Percentiles rank a stretch among this genome's conserved stretches.
Conservation (phyloP, 1,140 invertebrate genomes). For the Oryctes rhinoceros region DNA sequence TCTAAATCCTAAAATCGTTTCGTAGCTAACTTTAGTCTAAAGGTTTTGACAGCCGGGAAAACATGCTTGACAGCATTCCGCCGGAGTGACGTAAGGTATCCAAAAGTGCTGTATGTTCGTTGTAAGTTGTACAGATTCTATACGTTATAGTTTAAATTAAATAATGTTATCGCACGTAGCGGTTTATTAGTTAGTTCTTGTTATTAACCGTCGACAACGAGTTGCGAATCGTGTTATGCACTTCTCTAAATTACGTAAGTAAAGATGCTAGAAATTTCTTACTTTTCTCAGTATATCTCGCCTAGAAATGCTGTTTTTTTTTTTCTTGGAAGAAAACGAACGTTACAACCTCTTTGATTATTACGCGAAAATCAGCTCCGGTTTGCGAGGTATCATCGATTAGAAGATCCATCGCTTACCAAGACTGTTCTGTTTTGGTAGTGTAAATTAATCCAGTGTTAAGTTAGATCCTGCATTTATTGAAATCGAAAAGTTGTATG, state of each 20-base stretch:
- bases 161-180: not conserved
- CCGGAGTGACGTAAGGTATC: conserved; percentile 25
- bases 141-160: conserved; percentile 1
- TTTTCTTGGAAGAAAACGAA: too few relatives aligned
- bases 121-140: not conserved
- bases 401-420: too few relatives aligned
- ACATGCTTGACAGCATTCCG: conserved; percentile 31
- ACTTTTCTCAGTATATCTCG: not conserved
- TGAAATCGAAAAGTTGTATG: too few relatives aligned
- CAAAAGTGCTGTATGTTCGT: not conserved
- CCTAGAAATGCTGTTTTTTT: too few relatives aligned
- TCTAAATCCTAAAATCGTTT: too few relatives aligned
- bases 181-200: not conserved
- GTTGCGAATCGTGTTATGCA: not conserved
- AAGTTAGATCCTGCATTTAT: too few relatives aligned
- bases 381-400: too few relatives aligned
- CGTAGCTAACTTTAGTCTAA: not conserved
- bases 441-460: too few relatives aligned
- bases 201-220: not conserved
- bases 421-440: too few relatives aligned
- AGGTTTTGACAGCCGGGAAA: conserved; percentile 16
- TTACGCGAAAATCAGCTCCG: too few relatives aligned
- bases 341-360: too few relatives aligned
- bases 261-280: not conserved
- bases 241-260: conserved; percentile 10